Base-by-base conservation (phyloP, 2,797 vertebrate species). In the Typhlichthys eigenmanni region DNA sequence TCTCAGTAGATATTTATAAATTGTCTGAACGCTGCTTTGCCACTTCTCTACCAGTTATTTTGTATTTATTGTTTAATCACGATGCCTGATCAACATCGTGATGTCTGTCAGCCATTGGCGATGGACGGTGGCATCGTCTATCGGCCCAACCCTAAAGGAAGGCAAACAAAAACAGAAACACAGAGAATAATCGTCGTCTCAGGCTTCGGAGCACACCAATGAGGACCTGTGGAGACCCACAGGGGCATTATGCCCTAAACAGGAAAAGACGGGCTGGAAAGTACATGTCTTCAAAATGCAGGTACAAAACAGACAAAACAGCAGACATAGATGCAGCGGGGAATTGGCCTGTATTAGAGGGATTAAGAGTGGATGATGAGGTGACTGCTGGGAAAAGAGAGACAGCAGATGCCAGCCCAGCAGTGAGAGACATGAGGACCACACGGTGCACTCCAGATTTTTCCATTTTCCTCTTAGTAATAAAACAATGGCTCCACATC, bases 401-500 rank as follows among this genome's bases (percentile, higher is more conserved):
- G 82, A 87, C 24, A 29, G 64, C 86, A 89, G 84, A 91, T 87
- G 87, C 82, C 88, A 83, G 82, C 76, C 73, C 29, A 87, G 78
- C 87, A 83, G 84, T 86, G 79, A 80, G 78, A 85, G 80, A 86
- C 69, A 75, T 49, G 53, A 67, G 60, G 70, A 81, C 81, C 82
- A 83, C 87, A 82, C 68, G n/a, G 80, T 52, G 75, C 85, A 88
- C 83, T 87, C 85, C 72, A 79, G 77, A 86, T 87, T 79, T 76
- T 76, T 78, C 72, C 74, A 68, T 82, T 86, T 85, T 85, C 75
- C 85, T 82, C 82, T 78, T 80, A 86, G 86, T 88, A 88, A 88
- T 89, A 90, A 90, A 91, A 91, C 87, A 91, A 91, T 83, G 85
- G 83, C 79, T 70, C 52, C 0, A 74, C 69, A 32, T 78, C 69